Evolutionary conservation across 2,113 vertebrate species (phyloP), one percentile per base, ranked within the genome.

Genomic region (Ceyx melanurus): DNA sequence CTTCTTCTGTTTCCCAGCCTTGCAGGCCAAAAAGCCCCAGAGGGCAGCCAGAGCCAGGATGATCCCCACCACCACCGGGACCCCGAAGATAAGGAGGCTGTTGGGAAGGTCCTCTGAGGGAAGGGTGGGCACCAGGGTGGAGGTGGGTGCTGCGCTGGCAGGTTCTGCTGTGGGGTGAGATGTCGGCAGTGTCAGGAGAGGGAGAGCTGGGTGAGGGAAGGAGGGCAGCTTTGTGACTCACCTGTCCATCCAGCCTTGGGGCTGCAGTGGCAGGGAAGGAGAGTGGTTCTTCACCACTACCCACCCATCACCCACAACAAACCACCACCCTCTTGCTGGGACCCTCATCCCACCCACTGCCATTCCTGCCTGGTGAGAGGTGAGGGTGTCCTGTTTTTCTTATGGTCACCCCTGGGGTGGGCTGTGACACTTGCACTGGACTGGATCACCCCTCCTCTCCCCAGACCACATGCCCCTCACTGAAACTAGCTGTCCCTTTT

Each of bases 111-210:
- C 45, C 35, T 4, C 29, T 0, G 85, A 33, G 8, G 62, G 46
- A 14, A 54, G 2, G 3, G 56, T 42, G 42, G 95, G 82, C 2
- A 13, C 66, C 28, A 61, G 80, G 45, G 46, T 5, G 1, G 80
- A 92, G 42, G 77, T 62, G 46, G 91, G 37, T 0, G 4, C 70
- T 5, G 2, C 5, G 8, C 1, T 58, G 48, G 89, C 13, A 1
- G 91, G 87, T 14, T 94, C 83, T 91, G 92, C 92, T 95, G 96
- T 86, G 82, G 75, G 70, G 26, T 0, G 1, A 96, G 91, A 94
- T 3, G 16, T 4, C 2, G 0, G 61, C 26, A 77, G 57, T 18
- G 65, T 95, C 68, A 91, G 82, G 42, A 84, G 18, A 5, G 48
- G 29, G 7, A 75, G 35, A 81, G 57, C 26, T 91, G 84, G 40